Conservation (phyloP, 1,140 invertebrate genomes). For the Drosophila elegans region DNA sequence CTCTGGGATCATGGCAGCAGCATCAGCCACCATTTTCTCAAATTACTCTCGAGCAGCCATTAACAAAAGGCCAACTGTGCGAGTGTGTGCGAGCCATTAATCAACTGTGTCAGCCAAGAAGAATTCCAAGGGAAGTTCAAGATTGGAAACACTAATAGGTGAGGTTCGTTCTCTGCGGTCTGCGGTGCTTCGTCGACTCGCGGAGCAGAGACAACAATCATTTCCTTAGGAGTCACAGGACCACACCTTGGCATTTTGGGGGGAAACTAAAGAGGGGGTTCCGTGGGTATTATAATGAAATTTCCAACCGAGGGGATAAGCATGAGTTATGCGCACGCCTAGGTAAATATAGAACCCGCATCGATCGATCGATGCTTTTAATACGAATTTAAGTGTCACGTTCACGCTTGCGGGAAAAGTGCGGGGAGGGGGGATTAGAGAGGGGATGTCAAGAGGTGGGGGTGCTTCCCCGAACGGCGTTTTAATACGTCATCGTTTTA, state of each 20-base stretch:
- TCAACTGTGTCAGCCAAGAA: conserved; percentile 62
- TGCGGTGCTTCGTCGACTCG: conserved; percentile 32
- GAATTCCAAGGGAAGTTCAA: conserved; percentile 50
- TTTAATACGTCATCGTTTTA: conserved; percentile 81
- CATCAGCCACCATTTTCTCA: conserved; percentile 56
- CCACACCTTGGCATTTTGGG: conserved; percentile 62
- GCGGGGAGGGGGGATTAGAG: conserved; percentile 17
- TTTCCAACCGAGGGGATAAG: conserved; percentile 59
- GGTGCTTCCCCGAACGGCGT: conserved; percentile 57
- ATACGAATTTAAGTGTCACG: conserved; percentile 82
- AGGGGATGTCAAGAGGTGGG: background rate
- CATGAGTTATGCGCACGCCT: conserved; percentile 73
- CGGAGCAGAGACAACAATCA: conserved; percentile 35
- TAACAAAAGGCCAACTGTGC: conserved; percentile 50
- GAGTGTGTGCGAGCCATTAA: conserved; percentile 61
- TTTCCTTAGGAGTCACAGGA: conserved; percentile 60
- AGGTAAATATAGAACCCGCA: conserved; percentile 82
- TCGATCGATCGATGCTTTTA: conserved; percentile 79
- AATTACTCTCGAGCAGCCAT: conserved; percentile 51
- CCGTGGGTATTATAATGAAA: conserved; percentile 52
- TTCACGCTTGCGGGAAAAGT: conserved; percentile 31
- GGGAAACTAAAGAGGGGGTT: conserved; percentile 2
- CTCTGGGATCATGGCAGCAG: conserved; percentile 22
- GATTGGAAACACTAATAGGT: conserved; percentile 41
- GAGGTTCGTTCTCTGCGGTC: conserved; percentile 54